Evolutionary conservation across 2,888 invertebrate genomes (phyloP).

Genomic region (Abscondita cerata): DNA sequence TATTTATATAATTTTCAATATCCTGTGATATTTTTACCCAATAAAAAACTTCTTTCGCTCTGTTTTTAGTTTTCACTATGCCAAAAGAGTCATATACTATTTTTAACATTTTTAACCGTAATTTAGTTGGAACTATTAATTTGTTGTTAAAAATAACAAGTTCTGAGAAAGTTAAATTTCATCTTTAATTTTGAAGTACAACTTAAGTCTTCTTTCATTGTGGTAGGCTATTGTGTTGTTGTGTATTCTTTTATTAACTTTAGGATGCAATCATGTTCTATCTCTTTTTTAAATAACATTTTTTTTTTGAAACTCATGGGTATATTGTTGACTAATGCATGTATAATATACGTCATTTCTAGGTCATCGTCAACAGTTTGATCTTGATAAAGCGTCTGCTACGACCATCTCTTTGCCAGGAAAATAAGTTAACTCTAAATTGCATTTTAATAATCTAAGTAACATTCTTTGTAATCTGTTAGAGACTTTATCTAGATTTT

Average conservation of each 20-base stretch:
- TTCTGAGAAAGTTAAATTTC: constrained; percentile 20
- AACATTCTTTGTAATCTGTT: background rate
- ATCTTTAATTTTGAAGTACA: constrained; percentile 19
- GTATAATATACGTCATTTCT: background rate
- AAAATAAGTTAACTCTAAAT: background rate
- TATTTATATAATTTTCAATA: background rate
- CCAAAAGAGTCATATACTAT: constrained; percentile 11
- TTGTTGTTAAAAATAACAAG: constrained; percentile 16
- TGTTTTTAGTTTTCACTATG: constrained; percentile 32
- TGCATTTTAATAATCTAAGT: constrained; percentile 1
- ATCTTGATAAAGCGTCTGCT: background rate
- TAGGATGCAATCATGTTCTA: background rate
- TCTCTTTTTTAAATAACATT: background rate
- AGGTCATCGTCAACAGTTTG: background rate
- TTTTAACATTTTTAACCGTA: background rate
- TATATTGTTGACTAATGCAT: background rate
- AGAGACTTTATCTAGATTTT: background rate
- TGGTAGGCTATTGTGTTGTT: background rate
- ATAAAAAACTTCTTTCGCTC: constrained; percentile 23
- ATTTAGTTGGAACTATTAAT: constrained; percentile 14
- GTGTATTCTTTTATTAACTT: background rate
- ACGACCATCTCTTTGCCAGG: background rate
- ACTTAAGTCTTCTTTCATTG: background rate
- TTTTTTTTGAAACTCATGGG: background rate
- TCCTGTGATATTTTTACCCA: background rate